Evolutionary conservation across 2,113 vertebrate genomes (phyloP).

Genomic region (Antechinus flavipes): DNA sequence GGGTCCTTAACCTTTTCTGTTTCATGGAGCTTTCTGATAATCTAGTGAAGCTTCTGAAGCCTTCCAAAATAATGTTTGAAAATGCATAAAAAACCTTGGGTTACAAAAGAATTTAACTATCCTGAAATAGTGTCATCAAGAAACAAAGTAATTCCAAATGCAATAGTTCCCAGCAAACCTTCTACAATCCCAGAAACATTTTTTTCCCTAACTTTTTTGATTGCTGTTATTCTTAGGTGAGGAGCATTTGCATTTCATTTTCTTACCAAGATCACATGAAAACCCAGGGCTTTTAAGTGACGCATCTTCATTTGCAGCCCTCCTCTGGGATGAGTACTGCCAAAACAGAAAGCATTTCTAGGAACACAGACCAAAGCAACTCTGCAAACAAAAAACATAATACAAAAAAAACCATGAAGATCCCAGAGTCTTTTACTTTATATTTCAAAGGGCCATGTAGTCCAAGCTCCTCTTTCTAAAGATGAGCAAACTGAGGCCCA

Average conservation of each 20-base stretch:
- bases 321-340: conserved; percentile 86
- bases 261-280: conserved; percentile 90
- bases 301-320: conserved; percentile 88
- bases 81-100: background rate
- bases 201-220: background rate
- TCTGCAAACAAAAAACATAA: conserved; percentile 80
- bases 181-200: background rate
- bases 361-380: conserved; percentile 88
- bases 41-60: background rate
- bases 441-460: background rate
- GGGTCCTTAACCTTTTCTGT: background rate
- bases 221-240: background rate
- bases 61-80: background rate
- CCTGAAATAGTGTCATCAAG: background rate
- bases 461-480: background rate
- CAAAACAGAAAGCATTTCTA: conserved; percentile 85
- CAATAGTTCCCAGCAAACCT: background rate
- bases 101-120: background rate
- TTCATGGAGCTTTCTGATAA: background rate
- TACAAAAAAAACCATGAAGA: background rate
- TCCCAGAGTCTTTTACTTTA: background rate
- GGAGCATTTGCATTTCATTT: conserved; percentile 19
- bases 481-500: background rate
- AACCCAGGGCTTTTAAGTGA: conserved; percentile 91
- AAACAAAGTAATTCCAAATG: background rate